Percentiles rank a stretch among this genome's conserved stretches.
Evolutionary conservation across 2,113 vertebrate genomes (phyloP).

Genomic region (Podilymbus podiceps): DNA sequence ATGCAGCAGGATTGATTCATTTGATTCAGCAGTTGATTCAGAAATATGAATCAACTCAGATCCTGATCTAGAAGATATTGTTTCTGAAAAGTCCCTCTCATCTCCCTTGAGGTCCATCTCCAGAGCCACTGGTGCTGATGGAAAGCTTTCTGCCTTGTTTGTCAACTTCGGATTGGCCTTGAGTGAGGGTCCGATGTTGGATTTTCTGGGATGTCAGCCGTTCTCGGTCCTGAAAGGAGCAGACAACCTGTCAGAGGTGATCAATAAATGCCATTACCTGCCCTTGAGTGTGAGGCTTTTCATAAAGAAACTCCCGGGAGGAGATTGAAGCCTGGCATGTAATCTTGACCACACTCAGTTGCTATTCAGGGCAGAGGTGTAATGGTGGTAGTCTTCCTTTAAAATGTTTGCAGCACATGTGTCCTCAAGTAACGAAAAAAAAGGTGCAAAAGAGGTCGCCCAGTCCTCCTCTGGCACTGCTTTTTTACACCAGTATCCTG

Average conservation of each 20-base stretch:
- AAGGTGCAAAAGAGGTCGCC: neutral
- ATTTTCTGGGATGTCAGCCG: neutral
- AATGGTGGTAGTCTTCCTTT: neutral
- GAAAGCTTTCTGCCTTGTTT: neutral
- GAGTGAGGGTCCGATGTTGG: neutral
- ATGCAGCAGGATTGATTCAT: neutral
- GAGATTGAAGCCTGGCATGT: neutral
- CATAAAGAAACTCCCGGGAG: neutral
- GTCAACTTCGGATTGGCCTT: neutral
- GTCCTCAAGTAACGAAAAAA: neutral
- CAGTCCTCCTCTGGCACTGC: neutral
- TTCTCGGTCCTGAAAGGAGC: neutral
- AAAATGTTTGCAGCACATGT: neutral
- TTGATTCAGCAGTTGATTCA: neutral
- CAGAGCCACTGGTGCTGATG: neutral
- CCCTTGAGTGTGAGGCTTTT: neutral
- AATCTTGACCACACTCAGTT: neutral
- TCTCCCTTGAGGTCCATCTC: neutral
- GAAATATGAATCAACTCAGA: neutral
- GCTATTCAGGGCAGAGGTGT: neutral
- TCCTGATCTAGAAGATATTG: neutral
- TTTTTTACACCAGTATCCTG: fast-evolving
- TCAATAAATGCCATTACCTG: constrained; percentile 35
- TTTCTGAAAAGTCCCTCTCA: neutral
- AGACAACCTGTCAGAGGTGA: constrained; percentile 19